These are phyloP conservation scores for Brachycybe producta DNA, from an alignment of 2,888 invertebrate species.

Conservation along the genomic window DNA sequence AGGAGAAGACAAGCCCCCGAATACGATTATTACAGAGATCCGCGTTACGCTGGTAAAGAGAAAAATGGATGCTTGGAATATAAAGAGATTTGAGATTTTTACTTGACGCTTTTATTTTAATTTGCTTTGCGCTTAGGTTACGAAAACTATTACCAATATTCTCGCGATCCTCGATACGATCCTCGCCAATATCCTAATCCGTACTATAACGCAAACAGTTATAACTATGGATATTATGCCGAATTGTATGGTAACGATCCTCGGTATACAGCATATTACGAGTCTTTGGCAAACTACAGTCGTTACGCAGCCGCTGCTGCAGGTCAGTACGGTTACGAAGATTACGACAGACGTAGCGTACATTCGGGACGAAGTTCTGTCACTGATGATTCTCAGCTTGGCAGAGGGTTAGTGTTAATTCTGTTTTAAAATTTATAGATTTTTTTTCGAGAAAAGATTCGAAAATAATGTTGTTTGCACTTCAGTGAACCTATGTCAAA, in stretches of 20 bases:
- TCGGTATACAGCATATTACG: conserved; percentile 59
- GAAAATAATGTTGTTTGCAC: no score
- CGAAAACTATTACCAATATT: conserved; percentile 10
- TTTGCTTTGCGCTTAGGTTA: neutral
- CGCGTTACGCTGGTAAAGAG: conserved; percentile 11
- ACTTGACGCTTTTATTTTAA: neutral
- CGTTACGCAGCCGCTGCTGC: conserved; percentile 24
- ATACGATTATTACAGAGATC: conserved; percentile 20
- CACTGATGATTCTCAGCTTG: conserved; percentile 41
- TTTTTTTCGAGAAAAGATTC: no score
- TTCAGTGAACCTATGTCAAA: neutral
- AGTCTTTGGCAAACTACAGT: conserved; percentile 22
- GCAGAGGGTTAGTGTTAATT: conserved; percentile 15
- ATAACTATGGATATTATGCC: conserved; percentile 57
- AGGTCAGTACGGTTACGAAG: conserved; percentile 41
- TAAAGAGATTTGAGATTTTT: neutral
- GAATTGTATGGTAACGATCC: conserved; percentile 63
- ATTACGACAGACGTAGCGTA: conserved; percentile 51
- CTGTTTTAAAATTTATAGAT: neutral
- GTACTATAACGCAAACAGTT: conserved; percentile 44
- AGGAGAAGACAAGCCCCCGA: neutral
- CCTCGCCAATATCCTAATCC: conserved; percentile 15
- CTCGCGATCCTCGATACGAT: conserved; percentile 13
- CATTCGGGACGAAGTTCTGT: conserved; percentile 73
- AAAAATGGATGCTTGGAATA: neutral